Base-by-base conservation (phyloP, 1,140 invertebrate genomes). In the Drusus annulatus region DNA sequence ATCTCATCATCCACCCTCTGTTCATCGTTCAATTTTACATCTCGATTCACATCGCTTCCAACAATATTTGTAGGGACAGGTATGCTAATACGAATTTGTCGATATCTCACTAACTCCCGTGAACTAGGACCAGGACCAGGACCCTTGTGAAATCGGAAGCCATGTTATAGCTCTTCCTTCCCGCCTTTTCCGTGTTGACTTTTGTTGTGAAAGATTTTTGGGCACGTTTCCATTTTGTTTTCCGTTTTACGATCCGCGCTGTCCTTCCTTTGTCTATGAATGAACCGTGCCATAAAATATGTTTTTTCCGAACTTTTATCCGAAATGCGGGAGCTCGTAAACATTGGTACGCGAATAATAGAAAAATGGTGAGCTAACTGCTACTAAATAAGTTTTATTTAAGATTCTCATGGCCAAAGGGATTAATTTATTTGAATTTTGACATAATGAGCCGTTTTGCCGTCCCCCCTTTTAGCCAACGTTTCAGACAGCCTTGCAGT, bases 141-240 rank as follows among this genome's bases (percentile, higher is more conserved):
- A n/a, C 21, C 8, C 5, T 58, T 21, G 17, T 58, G 65, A n/a
- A 45, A 28, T 74, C 71, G 51, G 36, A 52, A 71, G 68, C 23
- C 68, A 21, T 71, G 71, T 58, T n/a, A n/a, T 31, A 28, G 25
- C 17, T 52, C 28, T 58, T 51, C 76, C 76, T 19, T 50, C 6
- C 62, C 80, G 80, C 80, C 80, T 36, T 65, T 81, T 69, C 54
- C 80, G 74, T 77, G 80, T 81, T 71, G 63, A 81, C 63, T 77
- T 76, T 71, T 71, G 58, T 17, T 56, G 75, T 56, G 63, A 25
- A 19, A 62, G 36, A 76, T 45, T 63, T 62, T 63, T 8, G 74
- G 74, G 17, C 28, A 60, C 56, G 74, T 63, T 23, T 17, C 54
- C 36, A 76, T 76, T 62, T 76, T 63, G 31, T 76, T 62, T 76